Evolutionary conservation across 2,113 vertebrate species (phyloP).

Genomic region (Pheucticus melanocephalus): DNA sequence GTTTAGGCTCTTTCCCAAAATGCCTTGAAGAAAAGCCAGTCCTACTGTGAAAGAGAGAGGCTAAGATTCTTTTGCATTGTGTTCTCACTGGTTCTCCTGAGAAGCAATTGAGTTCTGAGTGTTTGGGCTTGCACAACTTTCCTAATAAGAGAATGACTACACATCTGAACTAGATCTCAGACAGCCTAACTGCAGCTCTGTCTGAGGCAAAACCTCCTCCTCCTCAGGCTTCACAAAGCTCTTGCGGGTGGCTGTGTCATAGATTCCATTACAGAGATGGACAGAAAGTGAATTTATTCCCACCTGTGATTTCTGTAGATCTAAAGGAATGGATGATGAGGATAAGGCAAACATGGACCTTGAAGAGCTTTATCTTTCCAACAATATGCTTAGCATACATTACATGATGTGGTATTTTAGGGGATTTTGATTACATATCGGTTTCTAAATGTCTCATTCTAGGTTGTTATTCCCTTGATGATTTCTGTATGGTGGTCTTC

Average conservation of each 20-base stretch:
- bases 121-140: not conserved
- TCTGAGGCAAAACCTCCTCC: not conserved
- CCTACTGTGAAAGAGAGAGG: not conserved
- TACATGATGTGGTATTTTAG: not conserved
- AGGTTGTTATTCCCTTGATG: not conserved
- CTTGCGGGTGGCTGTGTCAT: not conserved
- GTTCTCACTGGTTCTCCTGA: not conserved
- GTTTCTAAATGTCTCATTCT: not conserved
- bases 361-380: not conserved
- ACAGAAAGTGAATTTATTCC: not conserved
- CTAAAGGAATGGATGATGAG: not conserved
- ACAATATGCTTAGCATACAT: not conserved
- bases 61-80: not conserved
- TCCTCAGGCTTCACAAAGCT: not conserved
- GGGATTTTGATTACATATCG: not conserved
- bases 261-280: not conserved
- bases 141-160: not conserved
- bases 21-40: not conserved
- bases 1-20: not conserved
- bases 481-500: not conserved
- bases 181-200: not conserved
- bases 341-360: not conserved
- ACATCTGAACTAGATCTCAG: not conserved
- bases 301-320: not conserved
- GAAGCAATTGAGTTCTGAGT: not conserved